phyloP scores from a whole-genome alignment of 2,113 vertebrate species.

The Felis chaus region DNA sequence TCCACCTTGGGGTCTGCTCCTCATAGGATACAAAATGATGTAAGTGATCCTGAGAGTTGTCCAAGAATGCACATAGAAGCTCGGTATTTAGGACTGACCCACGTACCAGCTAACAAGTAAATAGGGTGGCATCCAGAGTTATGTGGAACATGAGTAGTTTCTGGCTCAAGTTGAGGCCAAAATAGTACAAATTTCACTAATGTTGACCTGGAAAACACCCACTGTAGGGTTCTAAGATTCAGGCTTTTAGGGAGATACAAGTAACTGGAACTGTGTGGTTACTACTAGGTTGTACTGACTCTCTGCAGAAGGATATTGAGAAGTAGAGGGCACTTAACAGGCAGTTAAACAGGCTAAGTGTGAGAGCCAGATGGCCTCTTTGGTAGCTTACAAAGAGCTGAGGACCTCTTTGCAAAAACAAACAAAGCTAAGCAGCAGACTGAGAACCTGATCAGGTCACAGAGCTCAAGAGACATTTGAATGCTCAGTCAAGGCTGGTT shows the following conservation, averaged over 20 bases:
- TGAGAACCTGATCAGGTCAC: background rate
- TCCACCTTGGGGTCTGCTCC: background rate
- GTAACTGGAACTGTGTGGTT: background rate
- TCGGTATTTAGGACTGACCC: background rate
- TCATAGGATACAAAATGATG: background rate
- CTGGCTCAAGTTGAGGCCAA: background rate
- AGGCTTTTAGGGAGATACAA: background rate
- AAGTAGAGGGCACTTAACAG: constrained; percentile 25
- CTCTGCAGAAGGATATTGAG: background rate
- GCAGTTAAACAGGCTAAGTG: constrained; percentile 44
- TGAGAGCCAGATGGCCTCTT: constrained; percentile 22
- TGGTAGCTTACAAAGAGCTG: background rate
- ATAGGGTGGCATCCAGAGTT: background rate
- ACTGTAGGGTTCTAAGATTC: background rate
- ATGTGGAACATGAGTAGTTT: background rate
- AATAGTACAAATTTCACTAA: background rate
- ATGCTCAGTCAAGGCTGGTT: background rate
- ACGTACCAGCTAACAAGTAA: background rate
- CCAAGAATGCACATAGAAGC: background rate
- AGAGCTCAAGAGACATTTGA: constrained; percentile 1
- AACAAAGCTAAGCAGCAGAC: constrained; percentile 29
- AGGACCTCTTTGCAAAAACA: constrained; percentile 52
- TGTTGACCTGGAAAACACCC: background rate
- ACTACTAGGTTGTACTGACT: background rate
- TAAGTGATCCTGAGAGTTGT: background rate